Base-by-base conservation (phyloP, 1,140 invertebrate species). In the Drosophila murphyi region DNA sequence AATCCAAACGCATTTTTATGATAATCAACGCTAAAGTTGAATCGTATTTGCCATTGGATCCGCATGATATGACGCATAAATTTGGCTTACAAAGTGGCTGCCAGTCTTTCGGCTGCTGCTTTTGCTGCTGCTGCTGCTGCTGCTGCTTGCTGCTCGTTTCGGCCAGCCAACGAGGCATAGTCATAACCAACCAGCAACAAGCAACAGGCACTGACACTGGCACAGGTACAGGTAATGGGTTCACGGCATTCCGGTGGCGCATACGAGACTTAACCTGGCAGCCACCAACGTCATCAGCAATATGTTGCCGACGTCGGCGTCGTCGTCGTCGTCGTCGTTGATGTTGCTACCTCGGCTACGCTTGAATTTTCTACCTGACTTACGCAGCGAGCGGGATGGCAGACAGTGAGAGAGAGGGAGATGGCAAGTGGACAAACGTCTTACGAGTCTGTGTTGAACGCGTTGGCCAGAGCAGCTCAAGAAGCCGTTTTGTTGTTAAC, bases 291-390 rank as follows among this genome's bases (percentile, higher is more conserved):
- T 82, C 80, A 82, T 82, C 80, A 70, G 81, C 76, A 83, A 82
- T 83, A 86, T 86, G 80, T 85, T 83, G 81, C 68, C 63, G 62
- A 69, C 76, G 50, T 48, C 76, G 54, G 28, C 43, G 70, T 57
- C 71, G 65, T 62, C 60, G 79, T 43, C 64, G 67, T 59, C 69
- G 76, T 75, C 77, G 74, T 70, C 81, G 74, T 61, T 52, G 86
- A 81, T 89, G 82, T 80, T 89, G 85, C 85, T 89, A 89, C 90
- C 80, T 85, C 79, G 83, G 72, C 81, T 92, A 91, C 90, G 90
- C 90, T 79, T 74, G 72, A 69, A 45, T 79, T 77, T 79, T 91
- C 90, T 91, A 91, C 90, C 90, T 90, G 90, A 64, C 86, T 92
- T 92, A 92, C 90, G 90, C 90, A 89, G 70, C 72, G 80, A 89